Evolutionary conservation across 2,888 invertebrate species (phyloP), one percentile per base, ranked within the genome.

Genomic region (Heliconius aoede): DNA sequence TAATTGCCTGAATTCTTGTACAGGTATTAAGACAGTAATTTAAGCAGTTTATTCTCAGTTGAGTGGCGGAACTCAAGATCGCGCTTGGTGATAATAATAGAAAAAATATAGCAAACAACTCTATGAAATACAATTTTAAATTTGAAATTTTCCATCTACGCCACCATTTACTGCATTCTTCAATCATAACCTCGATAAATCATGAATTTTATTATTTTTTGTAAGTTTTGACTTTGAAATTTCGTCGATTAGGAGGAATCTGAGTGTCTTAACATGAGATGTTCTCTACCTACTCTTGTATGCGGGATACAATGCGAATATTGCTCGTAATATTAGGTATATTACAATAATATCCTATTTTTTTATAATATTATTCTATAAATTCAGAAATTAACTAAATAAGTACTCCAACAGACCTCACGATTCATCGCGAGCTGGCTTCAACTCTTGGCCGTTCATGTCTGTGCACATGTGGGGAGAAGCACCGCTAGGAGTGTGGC

Each of bases 401-500:
- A 61, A 32, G 0, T 36, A 24, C 15, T 79, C 73, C 81, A 72
- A 36, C 88, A 95, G 98, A 86, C 96, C 96, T 18, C 97, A 98
- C 86, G 99, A 99, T 91, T 96, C 96, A 72, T 98, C 99, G 18
- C 96, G 97, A 73, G 95, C 97, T 73, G 99, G 99, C 64, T 99
- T 99, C 95, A 97, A 96, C 88, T 97, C 98, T 84, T 99, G 99
- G 99, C 99, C 99, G 75, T 99, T 99, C 94, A 99, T 99, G 99
- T 99, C 99, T 68, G 99, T 98, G 79, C 99, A 99, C 92, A 98
- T 97, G 88, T 99, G 99, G 99, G 99, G 99, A 28, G 99, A 99
- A 90, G 96, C 96, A 46, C 98, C 99, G 0, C 96, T 97, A 81
- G 99, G 99, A 64, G 95, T 96, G 80, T 99, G 99, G 99, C 97